Evolutionary conservation across 2,888 invertebrate species (phyloP), one percentile per base, ranked within the genome.

Genomic region (Scaptodrosophila latifasciaeformis): DNA sequence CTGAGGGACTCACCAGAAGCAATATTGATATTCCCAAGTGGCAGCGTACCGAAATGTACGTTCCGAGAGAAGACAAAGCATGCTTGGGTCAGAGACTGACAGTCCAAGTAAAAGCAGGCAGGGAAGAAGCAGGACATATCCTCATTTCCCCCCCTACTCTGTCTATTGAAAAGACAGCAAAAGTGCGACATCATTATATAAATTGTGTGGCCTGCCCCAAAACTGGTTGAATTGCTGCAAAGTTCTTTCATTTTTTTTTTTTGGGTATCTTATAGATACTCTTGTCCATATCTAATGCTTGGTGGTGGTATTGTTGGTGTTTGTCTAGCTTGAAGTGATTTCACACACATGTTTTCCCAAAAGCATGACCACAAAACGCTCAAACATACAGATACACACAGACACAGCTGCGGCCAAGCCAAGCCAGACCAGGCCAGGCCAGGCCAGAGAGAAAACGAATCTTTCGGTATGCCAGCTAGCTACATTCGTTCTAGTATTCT

Each of bases 151-250:
- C n/a, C n/a, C n/a, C n/a, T n/a, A n/a, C n/a, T n/a, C n/a, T n/a
- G n/a, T n/a, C n/a, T n/a, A n/a, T n/a, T n/a, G n/a, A n/a, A n/a
- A n/a, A n/a, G n/a, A n/a, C n/a, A n/a, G n/a, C n/a, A n/a, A 81
- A 81, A 81, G 63, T 77, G 80, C 80, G 67, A 77, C 75, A 81
- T 79, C 80, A 79, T 79, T 79, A 80, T 67, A 80, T 77, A 71
- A 81, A 77, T 72, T 71, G 80, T 59, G 52, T 53, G 43, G 54
- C 60, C 48, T 52, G 53, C 62, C 53, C 17, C 6, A 30, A n/a
- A n/a, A n/a, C n/a, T n/a, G n/a, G n/a, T n/a, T n/a, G n/a, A n/a
- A n/a, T n/a, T n/a, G 7, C 24, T 7, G 24, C 4, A 24, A 3
- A 24, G 24, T 7, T 5, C 4, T 7, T 24, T 24, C 24, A 3